Evolutionary conservation across 1,140 invertebrate genomes (phyloP), one percentile per base, ranked within the genome.

Genomic region (Hycleus cichorii): DNA sequence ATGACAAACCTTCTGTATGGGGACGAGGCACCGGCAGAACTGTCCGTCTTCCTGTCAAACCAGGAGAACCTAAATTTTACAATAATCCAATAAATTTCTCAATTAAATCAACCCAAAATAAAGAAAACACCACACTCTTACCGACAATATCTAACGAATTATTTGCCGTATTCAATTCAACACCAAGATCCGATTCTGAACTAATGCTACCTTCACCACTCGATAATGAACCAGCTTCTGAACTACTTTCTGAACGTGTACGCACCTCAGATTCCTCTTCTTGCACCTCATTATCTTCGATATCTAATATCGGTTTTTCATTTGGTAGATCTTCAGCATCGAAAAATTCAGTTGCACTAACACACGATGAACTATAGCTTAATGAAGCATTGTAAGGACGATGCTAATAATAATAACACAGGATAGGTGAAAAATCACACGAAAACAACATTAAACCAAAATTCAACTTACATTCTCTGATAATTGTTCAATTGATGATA

Each of bases 321-420:
- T 51, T 50, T 11, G 66, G 55, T 8, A 68, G 32, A 49, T 90
- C 88, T 72, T 88, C 84, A n/a, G 89, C 89, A 75, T 91, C 89
- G 72, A 87, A 91, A 76, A 89, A 91, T 72, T 91, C 89, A 0
- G 88, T 89, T n/a, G 86, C 83, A 54, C 86, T 88, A n/a, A 88
- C 79, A 60, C 84, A 86, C 6, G 85, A 87, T 40, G 86, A 88
- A 68, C 85, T 88, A 72, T 86, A 85, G 63, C 86, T 88, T 46
- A 85, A 73, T 2, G 84, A 85, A 64, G 81, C 80, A 55, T 80
- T 80, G 61, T 83, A 79, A 12, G 75, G 76, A 46, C 77, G 74
- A 51, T 74, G 76, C 70, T 75, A 72, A 61, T 74, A 65, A 60
- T 9, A 25, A 56, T 27, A n/a, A n/a, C n/a, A 49, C 52, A 40